Base-by-base conservation (phyloP, 2,888 invertebrate genomes). In the Megamerina dolium region DNA sequence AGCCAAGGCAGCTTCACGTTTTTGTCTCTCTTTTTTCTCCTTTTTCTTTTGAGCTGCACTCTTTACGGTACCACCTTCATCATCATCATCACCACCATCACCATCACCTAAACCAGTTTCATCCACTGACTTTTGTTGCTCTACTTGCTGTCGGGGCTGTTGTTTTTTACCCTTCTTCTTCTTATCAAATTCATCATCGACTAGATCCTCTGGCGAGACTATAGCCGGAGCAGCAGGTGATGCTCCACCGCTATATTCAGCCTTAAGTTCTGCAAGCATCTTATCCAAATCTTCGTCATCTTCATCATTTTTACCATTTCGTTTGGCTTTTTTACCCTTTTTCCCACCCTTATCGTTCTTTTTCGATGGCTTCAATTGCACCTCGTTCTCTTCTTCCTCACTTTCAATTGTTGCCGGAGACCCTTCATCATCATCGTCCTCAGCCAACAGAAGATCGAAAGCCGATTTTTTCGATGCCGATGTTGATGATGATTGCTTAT, bases 1-100 rank as follows among this genome's bases (percentile, higher is more conserved):
- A 4, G 63, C 63, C 20, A 63, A 37, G 29, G 82, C 78, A 45
- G 83, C 83, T 55, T 78, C 72, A 55, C 85, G 83, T 61, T 87
- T 87, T 55, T 81, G 79, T 13, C 86, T 77, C 68, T 89, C 87
- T 58, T 88, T 89, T 59, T 90, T 91, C 57, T 90, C 90, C 60
- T 89, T 89, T 61, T 88, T 90, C 73, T 91, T 91, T 63, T 90
- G 88, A 2, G 89, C 87, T 4, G 88, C 86, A 12, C 85, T 80
- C 73, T 89, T 88, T 12, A 87, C 76, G 2, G 83, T 81, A 26
- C 74, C 62, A 14, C 74, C 69, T 48, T 78, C 79, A 52, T 77
- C 76, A 47, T 76, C 77, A 57, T 74, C 74, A 3, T 70, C 76
- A 33, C 68, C 72, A 2, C 33, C 55, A 0, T 48, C 55, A 2